Evolutionary conservation across 2,113 vertebrate genomes (phyloP), one percentile per base, ranked within the genome.

Genomic region (Acanthisitta chloris): DNA sequence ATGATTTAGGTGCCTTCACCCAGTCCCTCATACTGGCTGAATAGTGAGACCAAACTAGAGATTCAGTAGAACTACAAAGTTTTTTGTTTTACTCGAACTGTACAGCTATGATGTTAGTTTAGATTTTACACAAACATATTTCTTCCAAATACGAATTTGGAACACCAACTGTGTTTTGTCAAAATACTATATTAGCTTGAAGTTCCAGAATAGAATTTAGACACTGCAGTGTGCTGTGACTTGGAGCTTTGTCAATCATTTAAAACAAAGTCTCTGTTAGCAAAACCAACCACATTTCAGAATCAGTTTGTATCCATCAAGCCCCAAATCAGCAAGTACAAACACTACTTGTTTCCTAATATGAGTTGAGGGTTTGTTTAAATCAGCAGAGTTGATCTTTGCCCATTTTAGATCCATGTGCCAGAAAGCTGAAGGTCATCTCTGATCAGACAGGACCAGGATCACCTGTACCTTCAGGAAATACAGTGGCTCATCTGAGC

Each of bases 91-190:
- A n/a, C 25, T 92, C 71, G 28, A 70, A 85, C 15, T 58, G 9
- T 21, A 14, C 21, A 86, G 43, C 49, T 88, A 21, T 57, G 45
- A 57, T 54, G 70, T 86, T 51, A 69, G 38, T 61, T 91, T 31
- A 70, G 54, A 71, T 86, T 93, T 86, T 58, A 62, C 49, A 73
- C 62, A 70, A 70, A 88, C 59, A 20, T 52, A 70, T 92, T 92
- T 90, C 67, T 81, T 94, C 59, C 66, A 80, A 77, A 87, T 80
- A 66, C 0, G 0, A 26, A 89, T 80, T 80, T 80, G 78, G 85
- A 95, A 70, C 51, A 73, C 84, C 45, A 92, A 58, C 74, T 85
- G 93, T 61, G 43, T 90, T 93, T 92, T 91, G 62, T 92, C 92
- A 94, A 90, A 89, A 84, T 48, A 31, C 66, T 62, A 28, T 72